Evolutionary conservation across 1,140 invertebrate genomes (phyloP).

Genomic region (Drosophila miranda): DNA sequence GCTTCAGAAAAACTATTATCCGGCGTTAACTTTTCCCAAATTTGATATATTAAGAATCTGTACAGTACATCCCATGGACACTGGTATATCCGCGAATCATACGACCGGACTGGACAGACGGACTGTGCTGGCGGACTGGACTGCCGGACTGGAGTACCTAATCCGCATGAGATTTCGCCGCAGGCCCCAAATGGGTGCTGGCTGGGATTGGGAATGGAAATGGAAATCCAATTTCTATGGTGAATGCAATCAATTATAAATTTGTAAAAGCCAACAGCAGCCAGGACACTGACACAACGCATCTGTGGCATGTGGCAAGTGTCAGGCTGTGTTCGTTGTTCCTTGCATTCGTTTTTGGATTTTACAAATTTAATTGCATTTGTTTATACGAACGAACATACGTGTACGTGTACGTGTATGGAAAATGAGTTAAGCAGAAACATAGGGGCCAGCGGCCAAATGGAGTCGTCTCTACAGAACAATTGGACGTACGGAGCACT

Average conservation of each 20-base stretch:
- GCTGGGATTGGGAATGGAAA: background rate
- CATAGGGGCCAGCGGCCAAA: conserved; percentile 19
- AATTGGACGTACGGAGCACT: conserved; percentile 30
- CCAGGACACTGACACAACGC: conserved; percentile 18
- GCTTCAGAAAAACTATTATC: too few relatives aligned
- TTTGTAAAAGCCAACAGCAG: conserved; percentile 33
- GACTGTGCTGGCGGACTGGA: too few relatives aligned
- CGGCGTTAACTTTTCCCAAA: too few relatives aligned
- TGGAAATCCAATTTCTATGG: conserved; percentile 37
- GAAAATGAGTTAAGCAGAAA: conserved; percentile 28
- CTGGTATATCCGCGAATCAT: too few relatives aligned
- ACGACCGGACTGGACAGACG: too few relatives aligned
- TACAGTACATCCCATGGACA: too few relatives aligned
- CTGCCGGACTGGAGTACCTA: too few relatives aligned
- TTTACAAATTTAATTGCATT: conserved; percentile 68
- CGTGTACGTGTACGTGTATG: background rate
- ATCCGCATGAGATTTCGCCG: too few relatives aligned
- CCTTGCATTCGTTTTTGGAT: conserved; percentile 19
- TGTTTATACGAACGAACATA: conserved; percentile 24
- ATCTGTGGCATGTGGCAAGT: conserved; percentile 1
- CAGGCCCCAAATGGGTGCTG: too few relatives aligned
- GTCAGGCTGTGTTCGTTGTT: conserved; percentile 3
- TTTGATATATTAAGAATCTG: too few relatives aligned
- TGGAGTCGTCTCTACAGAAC: conserved; percentile 19
- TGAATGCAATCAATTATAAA: conserved; percentile 69